Base-by-base conservation (phyloP, 1,140 invertebrate species). In the Heterodera carotae region DNA sequence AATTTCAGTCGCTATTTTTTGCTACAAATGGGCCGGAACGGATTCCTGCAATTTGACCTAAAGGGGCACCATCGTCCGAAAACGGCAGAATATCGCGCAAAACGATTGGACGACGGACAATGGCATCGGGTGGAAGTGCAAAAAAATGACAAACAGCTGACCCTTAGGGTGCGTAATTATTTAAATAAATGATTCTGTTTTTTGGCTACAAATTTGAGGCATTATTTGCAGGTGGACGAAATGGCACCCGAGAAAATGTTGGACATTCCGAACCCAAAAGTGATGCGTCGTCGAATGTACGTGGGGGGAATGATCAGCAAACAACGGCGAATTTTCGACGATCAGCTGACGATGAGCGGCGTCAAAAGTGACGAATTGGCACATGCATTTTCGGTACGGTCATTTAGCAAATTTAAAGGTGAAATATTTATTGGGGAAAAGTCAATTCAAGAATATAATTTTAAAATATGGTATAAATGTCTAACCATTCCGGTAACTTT, bases 251-350 rank as follows among this genome's bases (percentile, higher is more conserved):
- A 77, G 67, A 48, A 70, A 15, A 60, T 86, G 53, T 70, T 67
- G 34, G 80, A 88, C 39, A 77, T 69, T 34, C 85, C 86, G 8
- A 77, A 73, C 34, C 84, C 85, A 22, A 82, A 85, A 53, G 85
- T 87, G 15, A 86, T 85, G 81, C 73, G 76, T 29, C 80, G 81
- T 33, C 29, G 86, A 64, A 84, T 87, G 83, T 87, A 80, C 73
- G 80, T 87, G n/a, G 85, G 85, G 34, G 85, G 85, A 43, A 84
- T 87, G 27, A 85, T 87, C 60, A 86, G 83, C 12, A 84, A 79
- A 75, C 85, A 87, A 36, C 56, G 83, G 66, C 74, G 74, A 34
- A 29, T 70, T 39, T 84, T 84, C 60, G 73, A 82, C 22, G 62
- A 82, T 48, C 34, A 69, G 75, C 56, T 56, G 36, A 56, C n/a